Percentiles rank a stretch among this genome's conserved stretches.
These are phyloP conservation scores for Drosophila emarginata DNA, from an alignment of 2,888 invertebrate genomes.

Conservation along the genomic window DNA sequence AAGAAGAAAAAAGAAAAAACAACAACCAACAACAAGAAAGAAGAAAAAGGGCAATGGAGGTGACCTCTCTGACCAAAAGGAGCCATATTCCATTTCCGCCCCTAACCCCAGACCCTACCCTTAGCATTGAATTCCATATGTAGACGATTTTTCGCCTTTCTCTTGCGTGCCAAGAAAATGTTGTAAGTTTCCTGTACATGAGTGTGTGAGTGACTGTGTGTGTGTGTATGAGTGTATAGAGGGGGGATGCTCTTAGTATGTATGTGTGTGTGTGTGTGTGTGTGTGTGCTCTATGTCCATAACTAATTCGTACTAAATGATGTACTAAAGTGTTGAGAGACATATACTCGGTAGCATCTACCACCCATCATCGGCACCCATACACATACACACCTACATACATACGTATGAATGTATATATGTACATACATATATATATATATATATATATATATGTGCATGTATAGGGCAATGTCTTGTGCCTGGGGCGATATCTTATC, in stretches of 20 bases:
- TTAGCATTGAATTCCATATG: constrained; percentile 20
- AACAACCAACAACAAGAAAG: constrained; percentile 19
- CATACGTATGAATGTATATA: constrained; percentile 4
- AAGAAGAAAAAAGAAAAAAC: constrained; percentile 31
- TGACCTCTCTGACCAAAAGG: constrained; percentile 12
- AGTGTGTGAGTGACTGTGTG: neutral
- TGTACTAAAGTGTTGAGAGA: constrained; percentile 69
- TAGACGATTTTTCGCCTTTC: constrained; percentile 6
- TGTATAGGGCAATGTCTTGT: constrained; percentile 33
- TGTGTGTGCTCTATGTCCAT: constrained; percentile 61
- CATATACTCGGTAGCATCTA: constrained; percentile 24
- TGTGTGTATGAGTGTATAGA: too few species aligned
- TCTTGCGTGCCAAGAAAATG: constrained; percentile 17
- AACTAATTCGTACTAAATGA: constrained; percentile 76
- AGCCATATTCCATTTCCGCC: constrained; percentile 2
- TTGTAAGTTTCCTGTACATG: constrained; percentile 1
- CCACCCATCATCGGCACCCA: constrained; percentile 2
- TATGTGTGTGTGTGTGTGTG: too few species aligned
- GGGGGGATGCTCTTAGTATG: neutral
- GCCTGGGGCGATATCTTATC: constrained; percentile 71
- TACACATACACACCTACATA: constrained; percentile 5
- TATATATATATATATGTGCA: constrained; percentile 3
- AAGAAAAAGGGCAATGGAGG: constrained; percentile 15
- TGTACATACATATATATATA: neutral
- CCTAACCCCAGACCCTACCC: neutral